phyloP scores from a whole-genome alignment of 1,140 invertebrate genomes.

The Eubasilissa regina region DNA sequence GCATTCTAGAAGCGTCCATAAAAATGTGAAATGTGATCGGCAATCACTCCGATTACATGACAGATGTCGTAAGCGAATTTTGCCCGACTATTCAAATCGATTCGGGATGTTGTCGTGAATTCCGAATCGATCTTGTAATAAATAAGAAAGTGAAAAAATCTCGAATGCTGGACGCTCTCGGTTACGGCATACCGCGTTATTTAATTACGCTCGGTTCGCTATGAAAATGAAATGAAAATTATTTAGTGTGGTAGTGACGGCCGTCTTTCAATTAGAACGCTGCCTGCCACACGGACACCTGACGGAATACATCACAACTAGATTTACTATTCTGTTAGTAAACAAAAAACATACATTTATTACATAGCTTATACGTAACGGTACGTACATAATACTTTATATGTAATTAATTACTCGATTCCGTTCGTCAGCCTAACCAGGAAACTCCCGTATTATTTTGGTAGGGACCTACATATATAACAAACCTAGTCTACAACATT shows the following conservation, averaged over 20 bases:
- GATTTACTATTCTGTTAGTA: too few species aligned
- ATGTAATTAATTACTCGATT: too few species aligned
- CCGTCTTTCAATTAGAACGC: conserved; percentile 9
- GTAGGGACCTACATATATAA: too few species aligned
- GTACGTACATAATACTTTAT: too few species aligned
- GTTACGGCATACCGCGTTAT: conserved; percentile 33
- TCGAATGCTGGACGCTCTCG: conserved; percentile 1
- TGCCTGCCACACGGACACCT: background rate
- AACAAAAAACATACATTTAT: too few species aligned
- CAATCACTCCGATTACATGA: background rate
- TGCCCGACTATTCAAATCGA: background rate
- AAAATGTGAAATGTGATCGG: background rate
- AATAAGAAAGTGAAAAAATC: conserved; percentile 33
- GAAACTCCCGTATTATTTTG: too few species aligned
- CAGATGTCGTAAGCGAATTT: background rate
- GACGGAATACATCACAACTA: too few species aligned
- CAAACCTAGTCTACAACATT: too few species aligned
- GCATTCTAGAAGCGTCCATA: background rate
- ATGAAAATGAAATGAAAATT: conserved; percentile 35
- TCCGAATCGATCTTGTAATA: background rate
- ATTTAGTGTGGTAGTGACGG: background rate
- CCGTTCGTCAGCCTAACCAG: too few species aligned
- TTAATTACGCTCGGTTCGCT: conserved; percentile 20
- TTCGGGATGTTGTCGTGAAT: conserved; percentile 20
- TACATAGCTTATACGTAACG: too few species aligned